Evolutionary conservation across 2,888 invertebrate genomes (phyloP), one percentile per base, ranked within the genome.

Genomic region (Girardia tigrina): DNA sequence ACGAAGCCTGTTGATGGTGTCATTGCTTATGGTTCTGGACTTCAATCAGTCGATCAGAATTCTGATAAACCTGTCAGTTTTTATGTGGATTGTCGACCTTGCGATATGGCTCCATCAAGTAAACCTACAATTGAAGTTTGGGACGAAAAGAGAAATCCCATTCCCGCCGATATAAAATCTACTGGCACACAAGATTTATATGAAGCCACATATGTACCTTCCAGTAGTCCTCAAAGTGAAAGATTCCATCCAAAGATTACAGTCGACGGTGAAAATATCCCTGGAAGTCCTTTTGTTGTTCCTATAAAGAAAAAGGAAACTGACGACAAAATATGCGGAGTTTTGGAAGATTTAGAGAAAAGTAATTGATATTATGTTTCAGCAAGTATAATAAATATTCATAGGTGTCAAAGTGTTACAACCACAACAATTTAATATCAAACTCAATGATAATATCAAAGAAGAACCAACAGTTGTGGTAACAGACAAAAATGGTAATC

Each of bases 281-380:
- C 71, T 16, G 71, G 71, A 6, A 28, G 28, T 29, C 71, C 71
- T n/a, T 71, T 71, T n/a, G 27, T n/a, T 71, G 27, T 71, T 71
- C 56, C 56, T 2, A 20, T 56, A 56, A 16, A n/a, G n/a, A 36
- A 36, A 36, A 56, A 56, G n/a, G 56, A 56, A 12, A n/a, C n/a
- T 6, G 56, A 56, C n/a, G n/a, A n/a, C n/a, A 56, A 56, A 12
- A 20, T 20, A 20, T 56, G 56, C 23, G 56, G 56, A 8, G 23
- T 23, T 2, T 56, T 56, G 23, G 56, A 56, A 56, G n/a, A 56
- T 56, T 16, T 56, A n/a, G 23, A 56, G n/a, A 4, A 4, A 56
- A 56, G 56, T 56, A 56, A 36, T 20, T 56, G n/a, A 4, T 12
- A 8, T 56, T 6, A 12, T n/a, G n/a, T 4, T 23, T 56, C 23